Evolutionary conservation across 1,140 invertebrate species (phyloP), one percentile per base, ranked within the genome.

Genomic region (Drosophila gunungcola): DNA sequence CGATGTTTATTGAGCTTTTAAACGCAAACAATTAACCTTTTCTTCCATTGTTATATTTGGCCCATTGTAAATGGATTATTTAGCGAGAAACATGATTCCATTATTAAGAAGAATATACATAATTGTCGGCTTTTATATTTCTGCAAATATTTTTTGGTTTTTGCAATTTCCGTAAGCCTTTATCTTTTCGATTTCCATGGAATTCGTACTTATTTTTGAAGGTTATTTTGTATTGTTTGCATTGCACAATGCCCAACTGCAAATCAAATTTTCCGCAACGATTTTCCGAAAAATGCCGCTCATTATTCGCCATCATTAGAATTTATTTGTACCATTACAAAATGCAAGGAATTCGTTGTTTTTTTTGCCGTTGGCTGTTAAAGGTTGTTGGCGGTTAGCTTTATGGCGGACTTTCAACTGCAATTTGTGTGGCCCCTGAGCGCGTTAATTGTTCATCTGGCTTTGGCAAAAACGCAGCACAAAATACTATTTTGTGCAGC

Each of bases 391-490:
- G 38, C n/a, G 21, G 9, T 34, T 34, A 27, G 11, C 13, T 43
- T 69, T 51, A 61, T 38, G 13, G 56, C 46, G 10, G 42, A 73
- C 45, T 73, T 73, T 42, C 56, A 73, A 52, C 68, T 62, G 67
- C 49, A 73, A 73, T 62, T 74, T 63, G 57, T 49, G 69, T 46
- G 36, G 56, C 55, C 48, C 38, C 68, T 62, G 69, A 62, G 49
- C 56, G 68, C 68, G 70, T 74, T 74, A 74, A 74, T 73, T 73
- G 70, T 62, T 54, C 70, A 41, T 62, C 60, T 53, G 43, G 48
- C 49, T 53, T 48, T 73, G 6, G 63, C 41, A 32, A 52, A 53
- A 62, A 52, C 36, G 55, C 36, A 51, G 53, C 29, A 43, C 41
- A 21, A 70, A 46, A 36, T 38, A 57, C 54, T 27, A 39, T 51